phyloP scores from a whole-genome alignment of 2,797 vertebrate species.

The Tangara arthus region DNA sequence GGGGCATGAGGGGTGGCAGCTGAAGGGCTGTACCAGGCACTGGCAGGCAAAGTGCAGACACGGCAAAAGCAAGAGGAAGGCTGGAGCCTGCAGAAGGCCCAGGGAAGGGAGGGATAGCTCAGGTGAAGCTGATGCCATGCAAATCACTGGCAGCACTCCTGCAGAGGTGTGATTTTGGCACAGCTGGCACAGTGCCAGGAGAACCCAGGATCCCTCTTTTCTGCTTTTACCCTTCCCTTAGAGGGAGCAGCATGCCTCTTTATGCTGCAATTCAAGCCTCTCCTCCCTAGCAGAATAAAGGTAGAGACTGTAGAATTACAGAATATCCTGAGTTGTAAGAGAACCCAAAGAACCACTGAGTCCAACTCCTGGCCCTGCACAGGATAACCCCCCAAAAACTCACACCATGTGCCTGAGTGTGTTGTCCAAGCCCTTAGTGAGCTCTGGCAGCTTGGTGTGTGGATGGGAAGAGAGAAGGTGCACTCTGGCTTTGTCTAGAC shows the following conservation, averaged over 20 bases:
- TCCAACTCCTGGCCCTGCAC: not conserved
- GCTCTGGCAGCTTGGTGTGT: not conserved
- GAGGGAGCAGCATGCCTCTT: not conserved
- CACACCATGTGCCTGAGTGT: not conserved
- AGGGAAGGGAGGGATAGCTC: not conserved
- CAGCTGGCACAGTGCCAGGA: accelerated
- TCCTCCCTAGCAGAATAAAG: not conserved
- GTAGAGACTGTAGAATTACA: not conserved
- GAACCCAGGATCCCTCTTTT: not conserved
- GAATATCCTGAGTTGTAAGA: not conserved
- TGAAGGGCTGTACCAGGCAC: accelerated
- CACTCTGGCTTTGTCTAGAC: not conserved
- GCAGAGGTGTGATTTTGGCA: not conserved
- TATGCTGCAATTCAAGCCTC: not conserved
- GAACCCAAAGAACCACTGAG: not conserved
- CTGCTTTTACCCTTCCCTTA: not conserved
- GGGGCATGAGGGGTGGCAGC: too few species aligned
- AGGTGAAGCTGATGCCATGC: accelerated
- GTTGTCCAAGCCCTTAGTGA: accelerated
- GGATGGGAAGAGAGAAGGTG: not conserved
- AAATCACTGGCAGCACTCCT: accelerated
- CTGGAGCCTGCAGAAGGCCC: not conserved
- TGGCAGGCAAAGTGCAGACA: not conserved
- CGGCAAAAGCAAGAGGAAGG: not conserved
- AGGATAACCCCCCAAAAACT: not conserved